Base-by-base conservation (phyloP, 92 coral and sea anemone species). In the Palythoa grandiflora region DNA sequence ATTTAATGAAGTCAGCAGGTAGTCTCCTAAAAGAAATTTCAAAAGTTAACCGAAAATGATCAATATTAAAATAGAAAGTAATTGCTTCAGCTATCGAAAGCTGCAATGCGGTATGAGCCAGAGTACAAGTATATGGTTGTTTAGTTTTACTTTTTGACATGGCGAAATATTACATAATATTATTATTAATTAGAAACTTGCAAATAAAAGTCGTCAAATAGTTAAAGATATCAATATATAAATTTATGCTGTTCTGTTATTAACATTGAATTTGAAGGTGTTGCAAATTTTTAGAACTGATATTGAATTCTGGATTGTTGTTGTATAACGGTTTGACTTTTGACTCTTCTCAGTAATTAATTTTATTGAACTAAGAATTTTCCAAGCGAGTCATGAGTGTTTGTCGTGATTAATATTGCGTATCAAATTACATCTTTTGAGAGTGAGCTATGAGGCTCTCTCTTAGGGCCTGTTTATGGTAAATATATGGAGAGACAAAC, bases 1-100 rank as follows among this genome's bases (percentile, higher is more conserved):
- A 28, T 77, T 53, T 77, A 53, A 52, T 77, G 36, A 20, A 44
- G 74, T 61, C 61, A 44, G 63, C 75, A 6, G 76, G 86, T 38
- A 47, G 39, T 44, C 75, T 50, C 72, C 17, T 79, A 60, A 17
- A 40, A 65, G 73, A 53, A 61, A 6, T 61, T 79, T 15, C 16
- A 44, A 66, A 65, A 35, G 15, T 20, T 81, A 19, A 47, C 65
- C 65, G 40, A 50, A 63, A 65, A 55, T 48, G n/a, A 63, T 14
- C 9, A 28, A 28, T 4, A 15, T 81, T 65, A 20, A 65, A 81
- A 66, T 39, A 47, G 75, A 66, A 81, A 19, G 20, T 44, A 66
- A 61, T 47, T 63, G 21, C 36, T 63, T 63, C 36, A 60, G 2
- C 20, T 2, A 15, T 60, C n/a, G 16, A 14, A 28, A 28, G 28